These are phyloP conservation scores for Erpobdella octoculata DNA, from an alignment of 2,888 invertebrate genomes.

Conservation along the genomic window DNA sequence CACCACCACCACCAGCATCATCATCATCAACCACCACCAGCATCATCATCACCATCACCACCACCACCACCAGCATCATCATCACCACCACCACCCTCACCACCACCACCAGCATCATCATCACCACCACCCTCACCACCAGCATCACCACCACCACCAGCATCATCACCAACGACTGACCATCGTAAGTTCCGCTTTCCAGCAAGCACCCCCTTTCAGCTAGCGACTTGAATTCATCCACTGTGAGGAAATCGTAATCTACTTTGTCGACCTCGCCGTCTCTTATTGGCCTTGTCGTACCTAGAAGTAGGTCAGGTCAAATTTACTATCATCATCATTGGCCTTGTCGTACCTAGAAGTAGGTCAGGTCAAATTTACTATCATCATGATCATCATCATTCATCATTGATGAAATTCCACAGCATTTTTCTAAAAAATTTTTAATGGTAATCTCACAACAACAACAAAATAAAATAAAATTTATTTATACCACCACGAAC, in stretches of 20 bases:
- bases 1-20: background rate
- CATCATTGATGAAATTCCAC: conserved; percentile 54
- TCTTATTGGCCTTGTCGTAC: conserved; percentile 58
- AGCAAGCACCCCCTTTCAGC: conserved; percentile 58
- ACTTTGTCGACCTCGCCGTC: conserved; percentile 60
- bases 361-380: too few relatives aligned
- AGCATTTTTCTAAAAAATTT: too few relatives aligned
- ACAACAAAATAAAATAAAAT: too few relatives aligned
- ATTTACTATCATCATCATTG: too few relatives aligned
- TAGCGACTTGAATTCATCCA: conserved; percentile 58
- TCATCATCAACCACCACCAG: background rate
- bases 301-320: conserved; percentile 44
- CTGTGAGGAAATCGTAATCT: conserved; percentile 59
- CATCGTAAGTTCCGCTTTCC: conserved; percentile 62
- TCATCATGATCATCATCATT: conserved; percentile 56
- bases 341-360: conserved; percentile 57
- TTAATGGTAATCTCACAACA: too few relatives aligned
- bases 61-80: background rate
- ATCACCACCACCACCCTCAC: background rate
- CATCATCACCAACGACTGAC: conserved; percentile 48
- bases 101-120: background rate
- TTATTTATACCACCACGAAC: too few relatives aligned
- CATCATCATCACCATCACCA: background rate
- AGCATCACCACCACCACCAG: conserved; percentile 28
- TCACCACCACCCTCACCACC: background rate